Base-by-base conservation (phyloP, 1,140 invertebrate species). In the Psilanteris sp. region DNA sequence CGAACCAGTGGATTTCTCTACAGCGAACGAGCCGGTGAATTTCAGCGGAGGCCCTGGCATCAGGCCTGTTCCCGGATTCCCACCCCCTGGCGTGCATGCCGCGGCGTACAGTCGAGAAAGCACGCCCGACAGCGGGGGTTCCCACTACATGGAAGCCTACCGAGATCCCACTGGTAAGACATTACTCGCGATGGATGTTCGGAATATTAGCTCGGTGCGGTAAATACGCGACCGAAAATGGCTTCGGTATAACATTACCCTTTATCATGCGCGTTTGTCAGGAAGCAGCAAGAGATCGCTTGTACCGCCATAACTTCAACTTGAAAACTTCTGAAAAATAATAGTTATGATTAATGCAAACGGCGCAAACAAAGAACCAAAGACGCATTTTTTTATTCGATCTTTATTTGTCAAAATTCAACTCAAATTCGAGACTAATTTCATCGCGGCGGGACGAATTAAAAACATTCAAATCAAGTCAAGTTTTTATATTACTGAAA, bases 81-180 rank as follows among this genome's bases (percentile, higher is more conserved):
- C 87, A 48, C 86, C 85, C 27, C 86, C 87, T 27, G 87, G 86
- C n/a, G 89, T 89, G 36, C 89, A 90, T 52, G 89, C 89, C 4
- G 86, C 90, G 24, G 90, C 88, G 9, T 96, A 95, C 82, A 95
- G 94, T 86, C 91, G 94, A 61, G 94, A 95, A 85, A 95, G 94
- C 20, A 95, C 94, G 26, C 92, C 92, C 5, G 94, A 95, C 83
- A 95, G 93, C 80, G 93, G 93, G 29, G 94, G 93, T 48, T 94
- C 93, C 15, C 94, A 95, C 86, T 95, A 95, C 80, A 91, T 95
- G 84, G 94, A 96, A 83, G 93, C 93, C 37, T 96, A 95, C 82
- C 89, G 94, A 83, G 94, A 95, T 85, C 91, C 94, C 8, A 93
- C 93, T 79, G 94, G 94, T 96, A 86, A 91, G 87, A 81, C 78